These are phyloP conservation scores for Iphiclides podalirius DNA, from an alignment of 2,888 invertebrate species.

Conservation along the genomic window DNA sequence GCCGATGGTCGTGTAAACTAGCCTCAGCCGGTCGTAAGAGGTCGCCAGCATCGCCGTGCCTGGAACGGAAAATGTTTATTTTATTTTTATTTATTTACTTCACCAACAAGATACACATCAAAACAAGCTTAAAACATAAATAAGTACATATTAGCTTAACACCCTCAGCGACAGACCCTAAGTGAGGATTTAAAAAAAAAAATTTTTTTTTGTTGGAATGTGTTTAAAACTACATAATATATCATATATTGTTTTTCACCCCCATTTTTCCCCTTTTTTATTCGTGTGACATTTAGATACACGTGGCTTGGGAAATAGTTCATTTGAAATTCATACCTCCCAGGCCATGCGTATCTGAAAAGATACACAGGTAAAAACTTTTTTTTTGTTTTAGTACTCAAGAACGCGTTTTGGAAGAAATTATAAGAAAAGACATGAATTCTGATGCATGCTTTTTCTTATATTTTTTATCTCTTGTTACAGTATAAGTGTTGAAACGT, in stretches of 20 bases:
- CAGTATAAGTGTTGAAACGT: conserved; percentile 9
- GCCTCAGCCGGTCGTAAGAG: conserved; percentile 44
- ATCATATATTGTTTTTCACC: not conserved
- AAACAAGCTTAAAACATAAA: no score
- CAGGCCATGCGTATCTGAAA: conserved; percentile 7
- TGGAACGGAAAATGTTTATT: no score
- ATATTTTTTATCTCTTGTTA: conserved; percentile 10
- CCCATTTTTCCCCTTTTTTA: no score
- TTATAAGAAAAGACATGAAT: conserved; percentile 1
- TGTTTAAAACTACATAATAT: no score
- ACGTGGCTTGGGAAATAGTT: conserved; percentile 15
- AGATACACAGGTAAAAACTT: not conserved
- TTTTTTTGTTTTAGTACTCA: not conserved
- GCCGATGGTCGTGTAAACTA: conserved; percentile 91
- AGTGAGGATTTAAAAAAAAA: conserved; percentile 5
- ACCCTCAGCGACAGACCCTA: no score
- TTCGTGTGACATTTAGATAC: no score
- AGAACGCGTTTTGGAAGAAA: not conserved
- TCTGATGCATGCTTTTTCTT: conserved; percentile 4
- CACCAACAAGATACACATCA: no score
- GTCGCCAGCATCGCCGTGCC: conserved; percentile 83
- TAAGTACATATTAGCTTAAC: no score
- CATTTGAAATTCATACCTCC: conserved; percentile 10
- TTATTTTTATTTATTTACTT: no score
- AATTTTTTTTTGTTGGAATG: no score